Percentiles rank a stretch among this genome's conserved stretches.
Evolutionary conservation across 1,140 invertebrate species (phyloP).

Genomic region (Leptonema lineaticorne): DNA sequence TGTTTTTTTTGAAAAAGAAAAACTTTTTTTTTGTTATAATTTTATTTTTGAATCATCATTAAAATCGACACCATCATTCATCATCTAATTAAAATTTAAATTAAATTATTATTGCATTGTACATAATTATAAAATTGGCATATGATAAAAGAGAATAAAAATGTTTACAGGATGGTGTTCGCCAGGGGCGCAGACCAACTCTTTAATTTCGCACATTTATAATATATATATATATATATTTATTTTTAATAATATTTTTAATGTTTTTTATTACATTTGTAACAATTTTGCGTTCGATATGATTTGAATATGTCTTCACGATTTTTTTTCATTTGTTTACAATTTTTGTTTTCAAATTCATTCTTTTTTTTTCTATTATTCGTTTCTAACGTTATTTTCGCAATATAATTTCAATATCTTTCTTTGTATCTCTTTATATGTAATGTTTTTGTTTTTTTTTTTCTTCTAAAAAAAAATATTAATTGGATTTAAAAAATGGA

Average conservation of each 20-base stretch:
- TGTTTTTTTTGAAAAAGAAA: not conserved
- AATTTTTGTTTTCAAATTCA: conserved; percentile 22
- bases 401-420: too few relatives aligned
- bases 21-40: conserved; percentile 8
- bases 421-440: too few relatives aligned
- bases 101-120: too few relatives aligned
- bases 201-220: too few relatives aligned
- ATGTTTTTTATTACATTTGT: not conserved
- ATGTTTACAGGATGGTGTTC: conserved; percentile 41
- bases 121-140: conserved; percentile 37
- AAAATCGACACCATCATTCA: too few relatives aligned
- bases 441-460: conserved; percentile 1
- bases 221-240: not conserved
- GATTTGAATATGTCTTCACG: too few relatives aligned
- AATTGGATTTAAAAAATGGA: conserved; percentile 6
- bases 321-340: too few relatives aligned
- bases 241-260: not conserved
- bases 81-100: too few relatives aligned
- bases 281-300: not conserved
- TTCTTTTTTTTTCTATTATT: not conserved
- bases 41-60: conserved; percentile 13
- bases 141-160: conserved; percentile 33
- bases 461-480: not conserved
- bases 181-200: conserved; percentile 37
- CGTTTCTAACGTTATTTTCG: too few relatives aligned